phyloP scores from a whole-genome alignment of 2,113 vertebrate genomes.

The Acrocephalus kingi region DNA sequence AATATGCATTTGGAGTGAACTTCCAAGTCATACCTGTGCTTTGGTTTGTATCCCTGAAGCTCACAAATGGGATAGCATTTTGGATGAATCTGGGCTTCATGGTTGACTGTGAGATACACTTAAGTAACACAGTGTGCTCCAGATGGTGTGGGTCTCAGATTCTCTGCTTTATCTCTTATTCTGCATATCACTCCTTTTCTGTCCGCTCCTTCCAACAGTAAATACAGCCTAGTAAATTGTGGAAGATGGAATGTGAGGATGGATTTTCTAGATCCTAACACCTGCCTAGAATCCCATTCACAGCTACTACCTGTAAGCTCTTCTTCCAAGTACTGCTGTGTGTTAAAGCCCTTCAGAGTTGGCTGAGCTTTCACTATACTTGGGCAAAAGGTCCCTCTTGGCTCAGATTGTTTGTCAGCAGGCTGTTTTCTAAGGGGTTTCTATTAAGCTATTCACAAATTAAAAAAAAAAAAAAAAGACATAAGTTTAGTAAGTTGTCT shows the following conservation, averaged over 20 bases:
- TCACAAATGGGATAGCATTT: not conserved
- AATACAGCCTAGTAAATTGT: not conserved
- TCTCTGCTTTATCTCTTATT: not conserved
- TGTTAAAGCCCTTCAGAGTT: not conserved
- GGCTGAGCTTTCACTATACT: not conserved
- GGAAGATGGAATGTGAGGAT: not conserved
- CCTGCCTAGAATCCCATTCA: not conserved
- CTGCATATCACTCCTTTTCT: not conserved
- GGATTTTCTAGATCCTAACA: not conserved
- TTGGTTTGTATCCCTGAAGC: not conserved
- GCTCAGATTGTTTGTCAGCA: not conserved
- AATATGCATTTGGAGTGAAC: not conserved
- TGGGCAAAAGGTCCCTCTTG: not conserved
- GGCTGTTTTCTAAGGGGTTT: not conserved
- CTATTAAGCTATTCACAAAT: not conserved
- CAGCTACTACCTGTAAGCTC: not conserved
- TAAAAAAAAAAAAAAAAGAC: not conserved
- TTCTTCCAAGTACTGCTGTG: not conserved
- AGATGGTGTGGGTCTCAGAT: not conserved
- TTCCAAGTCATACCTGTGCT: not conserved
- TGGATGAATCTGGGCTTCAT: not conserved
- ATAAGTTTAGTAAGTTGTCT: not conserved
- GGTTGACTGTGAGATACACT: not conserved
- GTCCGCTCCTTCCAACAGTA: not conserved
- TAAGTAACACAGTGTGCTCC: not conserved